phyloP scores from a whole-genome alignment of 2,113 vertebrate species.

The Turnix velox region DNA sequence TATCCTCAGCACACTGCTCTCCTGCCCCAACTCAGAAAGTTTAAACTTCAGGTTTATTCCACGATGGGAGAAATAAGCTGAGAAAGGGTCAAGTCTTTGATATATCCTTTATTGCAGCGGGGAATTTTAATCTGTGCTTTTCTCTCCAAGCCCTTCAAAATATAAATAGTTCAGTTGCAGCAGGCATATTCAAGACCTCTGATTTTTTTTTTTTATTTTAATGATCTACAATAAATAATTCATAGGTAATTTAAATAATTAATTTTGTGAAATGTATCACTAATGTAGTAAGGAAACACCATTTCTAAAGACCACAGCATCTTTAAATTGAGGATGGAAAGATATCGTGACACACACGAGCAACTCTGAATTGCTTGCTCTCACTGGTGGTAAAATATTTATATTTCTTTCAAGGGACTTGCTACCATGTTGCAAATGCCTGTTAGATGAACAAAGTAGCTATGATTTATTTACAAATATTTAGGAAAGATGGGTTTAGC shows the following conservation, averaged over 20 bases:
- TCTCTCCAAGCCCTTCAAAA: not conserved
- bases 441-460: slow-evolving; percentile 12
- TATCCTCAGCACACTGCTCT: slow-evolving; percentile 36
- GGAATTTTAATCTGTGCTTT: not conserved
- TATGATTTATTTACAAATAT: not conserved
- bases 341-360: not conserved
- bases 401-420: not conserved
- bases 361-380: slow-evolving; percentile 14
- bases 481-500: not conserved
- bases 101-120: not conserved
- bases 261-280: slow-evolving; percentile 51
- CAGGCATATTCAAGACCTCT: not conserved
- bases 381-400: slow-evolving; percentile 29
- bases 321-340: slow-evolving; percentile 13
- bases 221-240: slow-evolving; percentile 51
- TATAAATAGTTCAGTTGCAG: not conserved
- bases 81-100: not conserved
- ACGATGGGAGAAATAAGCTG: slow-evolving; percentile 3
- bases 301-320: not conserved
- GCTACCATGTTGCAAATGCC: not conserved
- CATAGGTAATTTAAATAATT: slow-evolving; percentile 55
- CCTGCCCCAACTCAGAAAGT: slow-evolving; percentile 35
- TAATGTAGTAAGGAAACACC: not conserved
- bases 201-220: slow-evolving; percentile 7
- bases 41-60: slow-evolving; percentile 11